Evolutionary conservation across 2,113 vertebrate species (phyloP), one percentile per base, ranked within the genome.

Genomic region (Sminthopsis crassicaudata): DNA sequence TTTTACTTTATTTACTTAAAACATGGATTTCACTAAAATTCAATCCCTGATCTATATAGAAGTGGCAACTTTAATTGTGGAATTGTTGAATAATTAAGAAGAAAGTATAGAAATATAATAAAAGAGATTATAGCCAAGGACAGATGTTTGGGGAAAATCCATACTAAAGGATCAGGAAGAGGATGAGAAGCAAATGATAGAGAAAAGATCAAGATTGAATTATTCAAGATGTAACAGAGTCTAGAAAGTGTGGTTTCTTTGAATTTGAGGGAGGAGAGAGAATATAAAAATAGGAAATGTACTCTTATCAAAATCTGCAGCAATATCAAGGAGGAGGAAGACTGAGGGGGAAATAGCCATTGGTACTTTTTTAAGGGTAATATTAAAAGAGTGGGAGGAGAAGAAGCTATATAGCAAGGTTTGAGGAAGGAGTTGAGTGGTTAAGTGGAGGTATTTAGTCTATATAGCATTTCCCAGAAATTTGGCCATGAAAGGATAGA

Each of bases 221-320:
- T 84, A 42, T 84, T 50, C 84, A 36, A 52, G 30, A 84, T 94
- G 46, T 57, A 95, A 76, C 6, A 90, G 46, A 51, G 22, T 14
- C 50, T 8, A 76, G 76, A 97, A 84, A 93, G 25, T 36, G 46
- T 46, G 51, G 90, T 89, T 76, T 95, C 57, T n/a, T 91, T n/a
- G 89, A 93, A 95, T 53, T 67, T 50, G 48, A 90, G n/a, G 23
- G 46, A 27, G 46, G 42, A 91, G 1, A 6, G 51, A 12, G 9
- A 84, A 84, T 84, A 89, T 89, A 95, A 90, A 67, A 42, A 91
- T n/a, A 94, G 51, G 94, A 12, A 57, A 50, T 25, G 36, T 97
- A 24, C 53, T 90, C n/a, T 24, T 51, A 48, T 51, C 92, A 53
- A 57, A 60, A 55, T 76, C 52, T 94, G 42, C 67, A 76, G 46